Base-by-base conservation (phyloP, 2,113 vertebrate species). In the Colinus virginianus region DNA sequence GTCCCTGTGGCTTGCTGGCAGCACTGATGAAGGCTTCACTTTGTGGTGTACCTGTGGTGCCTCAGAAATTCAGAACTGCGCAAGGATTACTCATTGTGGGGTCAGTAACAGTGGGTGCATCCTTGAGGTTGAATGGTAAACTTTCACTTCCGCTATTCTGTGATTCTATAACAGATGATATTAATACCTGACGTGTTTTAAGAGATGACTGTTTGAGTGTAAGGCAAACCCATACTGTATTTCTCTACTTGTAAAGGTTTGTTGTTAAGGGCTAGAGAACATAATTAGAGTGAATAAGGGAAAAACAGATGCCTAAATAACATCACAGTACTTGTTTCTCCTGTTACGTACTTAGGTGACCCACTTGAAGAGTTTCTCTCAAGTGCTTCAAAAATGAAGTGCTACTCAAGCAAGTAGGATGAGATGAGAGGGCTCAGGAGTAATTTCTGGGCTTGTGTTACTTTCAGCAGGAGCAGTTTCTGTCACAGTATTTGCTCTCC, bases 71-170 rank as follows among this genome's bases (percentile, higher is more conserved):
- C 46, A 43, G 68, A 28, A 42, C 46, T 62, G 26, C 25, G 1
- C 15, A 28, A 20, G 22, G 40, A 28, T 1, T 38, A 43, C 13
- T 84, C 51, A 11, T 49, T 56, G 20, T 9, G 25, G 49, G 25
- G 42, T 71, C 42, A 10, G 49, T 22, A 71, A 23, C 2, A 7
- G 30, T 2, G 3, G 4, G n/a, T 48, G 16, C 2, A 0, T 45
- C 2, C 19, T 63, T 64, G 28, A 43, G 30, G 32, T 69, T 58
- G 48, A 40, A 58, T 32, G 11, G 19, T 34, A 55, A 42, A 7
- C 25, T 42, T 80, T 80, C 34, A 17, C 30, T 86, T 86, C 11
- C 1, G 5, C 63, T 10, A 18, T 56, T 56, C 53, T 32, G 17
- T 56, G 30, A 56, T 56, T 56, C 53, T 56, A 11, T 55, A 30